Conservation (phyloP, 2,797 vertebrate species). For the Remorina albescens region DNA sequence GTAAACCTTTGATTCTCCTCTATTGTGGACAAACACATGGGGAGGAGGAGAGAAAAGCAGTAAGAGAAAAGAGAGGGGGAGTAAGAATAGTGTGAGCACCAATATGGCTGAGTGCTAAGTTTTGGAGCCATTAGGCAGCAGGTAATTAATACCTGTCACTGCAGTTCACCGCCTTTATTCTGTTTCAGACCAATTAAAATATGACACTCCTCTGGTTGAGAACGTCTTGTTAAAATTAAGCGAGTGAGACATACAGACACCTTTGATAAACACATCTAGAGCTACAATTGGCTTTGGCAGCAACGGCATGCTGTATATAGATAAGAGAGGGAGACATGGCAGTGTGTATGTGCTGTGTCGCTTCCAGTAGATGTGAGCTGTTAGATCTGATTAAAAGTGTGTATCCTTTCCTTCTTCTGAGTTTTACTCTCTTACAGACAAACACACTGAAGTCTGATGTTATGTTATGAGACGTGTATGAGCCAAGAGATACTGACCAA, state of each 20-base stretch:
- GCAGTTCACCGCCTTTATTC: constrained; percentile 72
- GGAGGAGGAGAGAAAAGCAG: constrained; percentile 53
- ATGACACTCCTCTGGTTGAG: constrained; percentile 77
- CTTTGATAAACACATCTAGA: constrained; percentile 79
- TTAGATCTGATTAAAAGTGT: constrained; percentile 73
- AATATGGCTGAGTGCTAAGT: constrained; percentile 74
- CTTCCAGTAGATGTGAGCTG: constrained; percentile 65
- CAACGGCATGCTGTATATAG: constrained; percentile 48
- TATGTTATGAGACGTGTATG: constrained; percentile 59
- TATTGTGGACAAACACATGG: constrained; percentile 52
- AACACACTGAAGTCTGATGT: constrained; percentile 45
- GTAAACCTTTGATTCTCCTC: constrained; percentile 50
- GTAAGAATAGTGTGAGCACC: constrained; percentile 68
- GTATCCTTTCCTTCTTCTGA: constrained; percentile 41
- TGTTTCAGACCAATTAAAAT: constrained; percentile 82
- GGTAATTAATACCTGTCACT: constrained; percentile 83
- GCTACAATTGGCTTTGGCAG: constrained; percentile 78
- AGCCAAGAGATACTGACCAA: constrained; percentile 65
- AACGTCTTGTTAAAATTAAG: constrained; percentile 81
- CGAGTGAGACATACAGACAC: constrained; percentile 72
- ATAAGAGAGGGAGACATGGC: constrained; percentile 38
- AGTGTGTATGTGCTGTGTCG: constrained; percentile 58
- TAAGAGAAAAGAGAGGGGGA: constrained; percentile 57
- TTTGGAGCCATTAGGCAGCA: constrained; percentile 79
- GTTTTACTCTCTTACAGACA: constrained; percentile 43